Evolutionary conservation across 2,888 invertebrate genomes (phyloP).

Genomic region (Hypolimnas misippus): DNA sequence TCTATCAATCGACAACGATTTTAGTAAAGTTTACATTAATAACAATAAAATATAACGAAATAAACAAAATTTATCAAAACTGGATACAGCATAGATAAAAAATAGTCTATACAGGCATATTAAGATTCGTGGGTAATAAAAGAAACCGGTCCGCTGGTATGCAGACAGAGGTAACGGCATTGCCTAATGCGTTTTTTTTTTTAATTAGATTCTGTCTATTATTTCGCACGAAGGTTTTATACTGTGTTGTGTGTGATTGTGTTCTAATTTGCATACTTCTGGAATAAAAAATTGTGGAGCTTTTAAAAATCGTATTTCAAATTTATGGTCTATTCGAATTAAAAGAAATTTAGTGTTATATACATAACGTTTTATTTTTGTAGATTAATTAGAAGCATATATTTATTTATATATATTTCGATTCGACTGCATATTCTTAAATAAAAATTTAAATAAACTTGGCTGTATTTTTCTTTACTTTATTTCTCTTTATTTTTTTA

Average conservation of each 20-base stretch:
- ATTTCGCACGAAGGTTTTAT: conserved; percentile 33
- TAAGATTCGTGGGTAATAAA: conserved; percentile 44
- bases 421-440: no score
- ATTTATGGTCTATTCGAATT: no score
- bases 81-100: conserved; percentile 26
- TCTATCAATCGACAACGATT: neutral
- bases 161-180: conserved; percentile 42
- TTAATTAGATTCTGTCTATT: conserved; percentile 38
- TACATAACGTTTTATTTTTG: no score
- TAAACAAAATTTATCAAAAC: conserved; percentile 17
- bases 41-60: neutral
- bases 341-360: neutral
- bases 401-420: no score
- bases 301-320: neutral
- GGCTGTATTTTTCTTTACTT: no score
- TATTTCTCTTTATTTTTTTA: neutral
- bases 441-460: neutral
- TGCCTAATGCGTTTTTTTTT: conserved; percentile 37
- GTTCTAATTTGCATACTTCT: conserved; percentile 22
- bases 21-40: neutral
- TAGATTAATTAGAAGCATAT: no score
- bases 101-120: conserved; percentile 40
- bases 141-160: conserved; percentile 44
- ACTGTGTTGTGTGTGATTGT: conserved; percentile 14
- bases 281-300: neutral